phyloP scores from a whole-genome alignment of 2,888 invertebrate genomes.

The Conomelus anceps region DNA sequence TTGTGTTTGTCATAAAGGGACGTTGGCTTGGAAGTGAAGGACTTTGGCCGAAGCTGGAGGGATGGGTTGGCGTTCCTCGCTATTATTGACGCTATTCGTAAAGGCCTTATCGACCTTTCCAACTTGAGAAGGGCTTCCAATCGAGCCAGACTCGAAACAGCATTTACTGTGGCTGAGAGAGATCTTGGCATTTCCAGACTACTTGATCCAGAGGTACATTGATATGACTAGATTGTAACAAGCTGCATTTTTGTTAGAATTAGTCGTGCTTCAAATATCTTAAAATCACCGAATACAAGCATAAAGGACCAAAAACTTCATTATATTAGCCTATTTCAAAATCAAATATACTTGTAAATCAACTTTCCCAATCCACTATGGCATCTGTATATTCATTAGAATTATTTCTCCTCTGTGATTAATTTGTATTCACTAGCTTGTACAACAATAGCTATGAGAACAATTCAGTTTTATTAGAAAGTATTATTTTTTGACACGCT shows the following conservation, averaged over 20 bases:
- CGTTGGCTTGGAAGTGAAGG: slow-evolving; percentile 78
- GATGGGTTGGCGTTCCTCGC: slow-evolving; percentile 94
- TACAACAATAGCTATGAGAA: no score
- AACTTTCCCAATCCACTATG: no score
- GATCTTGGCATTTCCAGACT: slow-evolving; percentile 86
- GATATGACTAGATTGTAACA: neutral
- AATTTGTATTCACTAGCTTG: no score
- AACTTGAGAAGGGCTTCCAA: slow-evolving; percentile 72
- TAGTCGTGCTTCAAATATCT: no score
- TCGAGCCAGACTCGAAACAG: slow-evolving; percentile 77
- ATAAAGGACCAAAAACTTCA: no score
- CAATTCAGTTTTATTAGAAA: no score
- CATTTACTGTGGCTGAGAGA: slow-evolving; percentile 86
- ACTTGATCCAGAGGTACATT: slow-evolving; percentile 72
- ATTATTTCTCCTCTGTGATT: no score
- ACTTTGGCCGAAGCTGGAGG: slow-evolving; percentile 93
- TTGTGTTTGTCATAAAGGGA: slow-evolving; percentile 55
- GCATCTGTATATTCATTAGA: no score
- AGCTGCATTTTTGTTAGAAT: neutral
- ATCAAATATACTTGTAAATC: no score
- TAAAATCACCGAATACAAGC: no score
- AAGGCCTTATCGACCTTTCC: slow-evolving; percentile 82
- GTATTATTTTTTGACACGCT: no score
- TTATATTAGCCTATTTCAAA: no score
- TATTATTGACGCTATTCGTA: slow-evolving; percentile 89